Conservation (phyloP, 2,888 invertebrate genomes). For the Macrophya alboannulata region DNA sequence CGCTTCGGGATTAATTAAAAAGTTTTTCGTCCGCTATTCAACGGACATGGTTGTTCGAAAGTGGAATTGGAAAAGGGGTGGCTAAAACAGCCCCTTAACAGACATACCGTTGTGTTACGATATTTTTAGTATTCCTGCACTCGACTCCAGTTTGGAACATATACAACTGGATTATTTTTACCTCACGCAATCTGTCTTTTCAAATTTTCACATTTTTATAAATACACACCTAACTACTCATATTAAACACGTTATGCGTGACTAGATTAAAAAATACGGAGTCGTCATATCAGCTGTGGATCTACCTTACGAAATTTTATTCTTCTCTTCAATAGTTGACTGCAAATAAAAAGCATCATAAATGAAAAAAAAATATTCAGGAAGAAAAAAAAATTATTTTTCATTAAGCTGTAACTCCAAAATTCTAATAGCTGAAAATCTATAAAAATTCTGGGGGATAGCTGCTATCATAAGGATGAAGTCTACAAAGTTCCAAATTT, state of each 20-base stretch:
- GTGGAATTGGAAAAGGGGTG: slow-evolving; percentile 22
- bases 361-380: too few species aligned
- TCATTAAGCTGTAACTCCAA: too few species aligned
- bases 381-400: too few species aligned
- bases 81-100: slow-evolving; percentile 36
- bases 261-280: slow-evolving; percentile 8
- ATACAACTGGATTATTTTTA: background rate
- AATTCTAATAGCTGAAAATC: too few species aligned
- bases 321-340: background rate
- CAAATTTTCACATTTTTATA: background rate
- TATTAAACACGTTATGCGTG: background rate
- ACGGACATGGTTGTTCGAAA: slow-evolving; percentile 34
- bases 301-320: background rate
- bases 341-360: background rate
- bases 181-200: background rate
- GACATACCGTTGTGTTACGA: slow-evolving; percentile 12
- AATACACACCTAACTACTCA: background rate
- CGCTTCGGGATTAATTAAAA: slow-evolving; percentile 52
- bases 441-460: too few species aligned
- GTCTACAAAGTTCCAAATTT: too few species aligned
- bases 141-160: background rate
- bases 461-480: too few species aligned
- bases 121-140: background rate
- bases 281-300: background rate
- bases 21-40: slow-evolving; percentile 44